Evolutionary conservation across 2,888 invertebrate genomes (phyloP).

Genomic region (Catocala nupta): DNA sequence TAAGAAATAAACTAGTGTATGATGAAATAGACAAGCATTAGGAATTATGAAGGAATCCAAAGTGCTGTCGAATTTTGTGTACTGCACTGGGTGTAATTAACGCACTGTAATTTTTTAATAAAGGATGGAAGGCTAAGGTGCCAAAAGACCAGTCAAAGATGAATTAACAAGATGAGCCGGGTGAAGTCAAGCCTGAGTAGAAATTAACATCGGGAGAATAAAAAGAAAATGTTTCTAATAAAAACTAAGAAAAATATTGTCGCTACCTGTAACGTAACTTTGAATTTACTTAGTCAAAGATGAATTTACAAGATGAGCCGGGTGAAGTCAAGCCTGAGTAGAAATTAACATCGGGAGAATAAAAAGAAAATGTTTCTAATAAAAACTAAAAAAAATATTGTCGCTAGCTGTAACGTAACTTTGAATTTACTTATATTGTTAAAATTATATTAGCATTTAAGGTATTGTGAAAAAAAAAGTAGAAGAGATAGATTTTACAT

Average conservation of each 20-base stretch:
- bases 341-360: slow-evolving; percentile 30
- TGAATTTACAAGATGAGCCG: slow-evolving; percentile 4
- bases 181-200: background rate
- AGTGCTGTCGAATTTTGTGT: slow-evolving; percentile 32
- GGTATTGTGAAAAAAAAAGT: slow-evolving; percentile 1
- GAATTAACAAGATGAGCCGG: slow-evolving; percentile 3
- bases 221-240: slow-evolving; percentile 9
- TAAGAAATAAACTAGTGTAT: slow-evolving; percentile 28
- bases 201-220: slow-evolving; percentile 30
- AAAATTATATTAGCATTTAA: slow-evolving; percentile 20
- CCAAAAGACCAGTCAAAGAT: slow-evolving; percentile 8
- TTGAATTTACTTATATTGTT: slow-evolving; percentile 5
- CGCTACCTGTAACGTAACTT: background rate
- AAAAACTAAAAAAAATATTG: slow-evolving; percentile 1
- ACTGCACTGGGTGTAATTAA: slow-evolving; percentile 23
- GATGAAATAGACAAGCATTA: slow-evolving; percentile 29
- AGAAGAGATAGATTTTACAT: slow-evolving; percentile 10
- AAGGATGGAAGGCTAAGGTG: slow-evolving; percentile 7
- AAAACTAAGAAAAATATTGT: background rate
- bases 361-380: slow-evolving; percentile 8
- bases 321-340: background rate
- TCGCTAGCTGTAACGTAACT: background rate
- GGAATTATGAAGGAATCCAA: slow-evolving; percentile 28
- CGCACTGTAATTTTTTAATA: slow-evolving; percentile 28
- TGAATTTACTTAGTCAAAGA: slow-evolving; percentile 10